A percentile compares a stretch with the other conserved stretches of the same genome.
These are phyloP conservation scores for Phthorimaea operculella DNA, from an alignment of 1,140 invertebrate species.

Conservation along the genomic window DNA sequence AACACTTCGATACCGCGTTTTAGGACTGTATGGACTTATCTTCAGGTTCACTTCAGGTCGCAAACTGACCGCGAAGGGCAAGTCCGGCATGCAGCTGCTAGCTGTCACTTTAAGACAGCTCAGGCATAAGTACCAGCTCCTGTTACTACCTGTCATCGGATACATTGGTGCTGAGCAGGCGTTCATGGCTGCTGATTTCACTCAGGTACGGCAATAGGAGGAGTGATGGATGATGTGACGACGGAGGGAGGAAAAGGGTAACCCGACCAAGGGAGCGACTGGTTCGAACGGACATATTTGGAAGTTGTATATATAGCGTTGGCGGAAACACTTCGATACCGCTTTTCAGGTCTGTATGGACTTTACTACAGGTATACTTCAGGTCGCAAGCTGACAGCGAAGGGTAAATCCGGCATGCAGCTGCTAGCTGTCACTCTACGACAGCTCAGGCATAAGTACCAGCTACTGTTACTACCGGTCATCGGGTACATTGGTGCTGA, in stretches of 20 bases:
- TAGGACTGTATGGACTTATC: no score
- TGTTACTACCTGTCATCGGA: constrained; percentile 91
- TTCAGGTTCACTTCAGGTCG: constrained; percentile 65
- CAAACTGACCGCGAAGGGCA: constrained; percentile 54
- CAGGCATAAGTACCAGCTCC: constrained; percentile 79
- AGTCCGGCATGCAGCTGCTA: constrained; percentile 73
- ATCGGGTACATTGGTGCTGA: constrained; percentile 95
- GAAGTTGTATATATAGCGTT: no score
- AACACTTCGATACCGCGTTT: no score
- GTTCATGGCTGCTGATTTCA: constrained; percentile 91
- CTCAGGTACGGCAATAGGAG: no score
- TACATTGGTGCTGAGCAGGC: constrained; percentile 95
- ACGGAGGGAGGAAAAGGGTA: no score
- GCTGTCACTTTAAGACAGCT: constrained; percentile 83
- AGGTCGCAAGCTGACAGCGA: constrained; percentile 53
- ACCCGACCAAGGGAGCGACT: no score
- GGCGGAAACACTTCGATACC: no score
- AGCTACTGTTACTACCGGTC: constrained; percentile 89
- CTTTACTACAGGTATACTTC: constrained; percentile 59
- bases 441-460: constrained; percentile 80
- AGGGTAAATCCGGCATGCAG: constrained; percentile 67
- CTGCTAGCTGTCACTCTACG: constrained; percentile 83
- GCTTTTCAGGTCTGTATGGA: no score
- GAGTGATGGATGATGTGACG: no score
- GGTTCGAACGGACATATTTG: no score